Percentiles rank a stretch among this genome's conserved stretches.
phyloP scores from a whole-genome alignment of 2,888 invertebrate genomes.

The Papilio demoleus region DNA sequence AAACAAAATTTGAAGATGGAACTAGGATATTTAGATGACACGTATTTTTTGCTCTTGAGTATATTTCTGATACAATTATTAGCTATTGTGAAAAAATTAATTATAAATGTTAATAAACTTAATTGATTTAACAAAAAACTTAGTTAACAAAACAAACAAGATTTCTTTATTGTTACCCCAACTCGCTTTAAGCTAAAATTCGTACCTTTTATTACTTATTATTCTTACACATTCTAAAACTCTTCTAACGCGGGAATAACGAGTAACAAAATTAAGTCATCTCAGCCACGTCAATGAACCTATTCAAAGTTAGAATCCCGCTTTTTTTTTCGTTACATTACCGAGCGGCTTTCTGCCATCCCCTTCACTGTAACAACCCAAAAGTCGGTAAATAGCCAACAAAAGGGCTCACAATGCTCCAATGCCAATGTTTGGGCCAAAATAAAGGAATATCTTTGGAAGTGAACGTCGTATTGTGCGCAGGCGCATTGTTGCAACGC shows the following conservation, averaged over 20 bases:
- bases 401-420: constrained; percentile 74
- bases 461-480: constrained; percentile 70
- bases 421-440: constrained; percentile 81
- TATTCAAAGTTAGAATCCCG: constrained; percentile 62
- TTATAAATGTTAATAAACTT: no score
- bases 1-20: no score
- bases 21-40: no score
- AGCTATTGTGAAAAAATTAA: no score
- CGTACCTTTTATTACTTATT: not conserved
- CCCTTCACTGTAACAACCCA: constrained; percentile 74
- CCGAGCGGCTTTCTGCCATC: constrained; percentile 59
- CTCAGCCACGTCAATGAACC: constrained; percentile 57
- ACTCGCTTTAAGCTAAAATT: not conserved
- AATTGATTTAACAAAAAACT: no score
- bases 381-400: constrained; percentile 81
- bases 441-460: constrained; percentile 75
- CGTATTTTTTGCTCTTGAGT: no score
- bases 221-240: not conserved
- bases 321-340: constrained; percentile 56
- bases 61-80: no score
- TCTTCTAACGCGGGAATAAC: constrained; percentile 41
- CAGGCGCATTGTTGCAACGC: constrained; percentile 62
- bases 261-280: constrained; percentile 50
- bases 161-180: no score
- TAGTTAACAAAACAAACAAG: no score